A percentile compares a stretch with the other conserved stretches of the same genome.
These are phyloP conservation scores for Trinectes maculatus DNA, from an alignment of 2,113 vertebrate species.

Conservation along the genomic window DNA sequence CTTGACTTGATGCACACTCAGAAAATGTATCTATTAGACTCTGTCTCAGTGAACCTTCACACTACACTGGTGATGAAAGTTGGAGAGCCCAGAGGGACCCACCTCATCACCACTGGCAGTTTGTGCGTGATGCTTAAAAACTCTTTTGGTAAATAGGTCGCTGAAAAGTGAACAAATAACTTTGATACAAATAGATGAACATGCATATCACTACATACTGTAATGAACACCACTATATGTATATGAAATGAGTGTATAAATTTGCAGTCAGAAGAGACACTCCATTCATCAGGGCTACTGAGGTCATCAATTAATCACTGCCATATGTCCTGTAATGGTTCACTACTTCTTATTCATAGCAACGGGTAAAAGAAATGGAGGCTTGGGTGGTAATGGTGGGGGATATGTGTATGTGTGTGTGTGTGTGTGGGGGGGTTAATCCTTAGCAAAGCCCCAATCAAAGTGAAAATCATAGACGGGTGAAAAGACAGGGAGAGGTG, in stretches of 20 bases:
- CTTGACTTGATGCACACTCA: not conserved
- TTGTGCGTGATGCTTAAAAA: not conserved
- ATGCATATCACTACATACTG: not conserved
- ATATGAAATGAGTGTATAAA: not conserved
- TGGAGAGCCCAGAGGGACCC: no score
- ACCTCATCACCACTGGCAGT: not conserved
- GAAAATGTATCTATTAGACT: no score
- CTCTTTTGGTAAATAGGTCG: not conserved
- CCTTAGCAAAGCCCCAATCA: slow-evolving; percentile 82
- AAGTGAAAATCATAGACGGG: slow-evolving; percentile 84
- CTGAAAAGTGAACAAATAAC: not conserved
- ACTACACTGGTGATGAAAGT: no score
- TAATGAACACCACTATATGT: not conserved
- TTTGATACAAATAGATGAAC: not conserved
- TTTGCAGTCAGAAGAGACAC: slow-evolving; percentile 6
- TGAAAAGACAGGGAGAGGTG: slow-evolving; percentile 65
- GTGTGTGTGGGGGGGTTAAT: slow-evolving; percentile 76
- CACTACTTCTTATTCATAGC: slow-evolving; percentile 49
- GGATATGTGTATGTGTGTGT: slow-evolving; percentile 53
- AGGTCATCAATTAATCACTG: slow-evolving; percentile 46
- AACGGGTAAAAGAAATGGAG: slow-evolving; percentile 48
- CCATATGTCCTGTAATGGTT: slow-evolving; percentile 56
- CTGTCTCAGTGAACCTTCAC: no score
- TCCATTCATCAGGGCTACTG: slow-evolving; percentile 24
- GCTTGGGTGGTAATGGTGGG: slow-evolving; percentile 38